phyloP scores from a whole-genome alignment of 1,140 invertebrate species.

The Philotrypesis tridentata region DNA sequence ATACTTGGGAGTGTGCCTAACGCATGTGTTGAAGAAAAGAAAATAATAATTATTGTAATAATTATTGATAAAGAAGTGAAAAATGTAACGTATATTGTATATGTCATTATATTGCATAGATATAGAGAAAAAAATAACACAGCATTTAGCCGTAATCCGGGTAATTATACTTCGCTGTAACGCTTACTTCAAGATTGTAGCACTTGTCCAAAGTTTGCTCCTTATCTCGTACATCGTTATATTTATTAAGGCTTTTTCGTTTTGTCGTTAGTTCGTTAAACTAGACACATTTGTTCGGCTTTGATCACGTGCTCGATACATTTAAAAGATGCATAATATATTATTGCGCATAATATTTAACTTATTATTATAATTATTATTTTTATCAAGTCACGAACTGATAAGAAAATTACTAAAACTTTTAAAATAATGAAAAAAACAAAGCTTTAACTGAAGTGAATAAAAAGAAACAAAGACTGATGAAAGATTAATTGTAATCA shows the following conservation, averaged over 20 bases:
- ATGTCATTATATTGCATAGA: constrained; percentile 49
- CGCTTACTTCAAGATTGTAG: constrained; percentile 57
- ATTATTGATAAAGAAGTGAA: constrained; percentile 35
- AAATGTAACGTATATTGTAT: constrained; percentile 57
- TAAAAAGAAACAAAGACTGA: constrained; percentile 65
- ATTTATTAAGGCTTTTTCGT: constrained; percentile 44
- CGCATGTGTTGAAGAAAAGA: constrained; percentile 53
- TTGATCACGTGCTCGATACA: constrained; percentile 24
- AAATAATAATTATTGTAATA: constrained; percentile 39
- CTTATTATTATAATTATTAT: background rate
- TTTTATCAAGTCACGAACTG: background rate
- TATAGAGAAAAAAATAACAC: constrained; percentile 49
- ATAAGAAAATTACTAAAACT: constrained; percentile 16
- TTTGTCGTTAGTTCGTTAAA: constrained; percentile 54
- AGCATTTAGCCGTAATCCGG: constrained; percentile 51
- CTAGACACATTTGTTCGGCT: constrained; percentile 49
- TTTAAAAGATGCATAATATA: constrained; percentile 41
- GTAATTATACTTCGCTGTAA: constrained; percentile 50
- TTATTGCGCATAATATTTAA: constrained; percentile 19
- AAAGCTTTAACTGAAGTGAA: constrained; percentile 4
- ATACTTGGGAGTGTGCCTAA: constrained; percentile 64
- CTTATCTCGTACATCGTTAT: constrained; percentile 45
- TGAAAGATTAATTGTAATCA: constrained; percentile 66
- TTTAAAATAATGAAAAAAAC: constrained; percentile 16
- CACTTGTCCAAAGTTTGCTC: constrained; percentile 61